Conservation (phyloP, 2,888 invertebrate species). For the Phania funesta region DNA sequence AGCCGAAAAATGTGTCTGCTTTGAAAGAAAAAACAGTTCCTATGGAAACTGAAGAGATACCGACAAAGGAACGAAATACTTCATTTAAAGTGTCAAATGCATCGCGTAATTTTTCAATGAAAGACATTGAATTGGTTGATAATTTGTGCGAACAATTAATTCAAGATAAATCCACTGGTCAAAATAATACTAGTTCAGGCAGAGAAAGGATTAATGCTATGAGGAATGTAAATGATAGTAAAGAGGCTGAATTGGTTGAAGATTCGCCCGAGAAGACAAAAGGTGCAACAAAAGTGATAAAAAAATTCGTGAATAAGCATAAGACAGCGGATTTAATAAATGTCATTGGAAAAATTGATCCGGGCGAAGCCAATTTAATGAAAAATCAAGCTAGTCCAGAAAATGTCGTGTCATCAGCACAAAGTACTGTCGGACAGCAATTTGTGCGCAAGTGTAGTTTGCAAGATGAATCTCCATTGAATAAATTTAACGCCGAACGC, state of each 20-base stretch:
- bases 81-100: slow-evolving; percentile 29
- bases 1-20: slow-evolving; percentile 37
- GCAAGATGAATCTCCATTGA: slow-evolving; percentile 77
- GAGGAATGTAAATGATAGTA: slow-evolving; percentile 69
- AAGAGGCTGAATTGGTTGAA: slow-evolving; percentile 75
- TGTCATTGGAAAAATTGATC: slow-evolving; percentile 75
- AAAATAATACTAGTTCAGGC: slow-evolving; percentile 2
- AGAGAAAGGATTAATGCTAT: slow-evolving; percentile 34
- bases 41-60: slow-evolving; percentile 75
- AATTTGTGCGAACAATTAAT: slow-evolving; percentile 78
- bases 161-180: slow-evolving; percentile 51
- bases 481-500: slow-evolving; percentile 82
- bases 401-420: not conserved
- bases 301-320: slow-evolving; percentile 80
- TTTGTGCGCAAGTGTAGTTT: slow-evolving; percentile 79
- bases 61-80: slow-evolving; percentile 70
- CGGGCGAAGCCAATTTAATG: slow-evolving; percentile 17
- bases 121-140: slow-evolving; percentile 76
- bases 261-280: slow-evolving; percentile 77
- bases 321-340: slow-evolving; percentile 80
- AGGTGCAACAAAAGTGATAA: slow-evolving; percentile 79
- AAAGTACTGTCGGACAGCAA: slow-evolving; percentile 52
- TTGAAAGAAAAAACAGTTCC: slow-evolving; percentile 62
- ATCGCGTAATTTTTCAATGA: slow-evolving; percentile 71
- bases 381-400: slow-evolving; percentile 30